Base-by-base conservation (phyloP, 2,888 invertebrate genomes). In the Galeopsomyia nigrocyanea region DNA sequence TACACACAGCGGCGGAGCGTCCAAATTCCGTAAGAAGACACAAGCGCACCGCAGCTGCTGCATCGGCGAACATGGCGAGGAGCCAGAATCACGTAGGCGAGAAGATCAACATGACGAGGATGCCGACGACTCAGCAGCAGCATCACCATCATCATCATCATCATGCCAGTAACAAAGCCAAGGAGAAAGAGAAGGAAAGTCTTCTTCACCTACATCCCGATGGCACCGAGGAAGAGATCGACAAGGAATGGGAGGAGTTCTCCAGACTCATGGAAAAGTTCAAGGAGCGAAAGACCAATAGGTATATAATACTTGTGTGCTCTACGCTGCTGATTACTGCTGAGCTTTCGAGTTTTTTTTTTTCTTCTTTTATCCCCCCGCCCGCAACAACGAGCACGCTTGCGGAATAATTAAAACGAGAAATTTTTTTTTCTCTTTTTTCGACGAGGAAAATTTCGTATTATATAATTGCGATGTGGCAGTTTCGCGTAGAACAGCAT, bases 181-280 rank as follows among this genome's bases (percentile, higher is more conserved):
- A 70, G 22, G 83, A 84, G 65, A 84, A 84, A 74, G 85, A 86
- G 60, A 83, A 82, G 68, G 85, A 85, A 62, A 80, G 71, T 46
- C 80, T 82, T 22, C 82, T 80, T 21, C 81, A 83, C 62, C 77
- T 76, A 66, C 83, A 84, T 77, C 88, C 87, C 58, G 89, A 89
- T 75, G 88, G 87, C 19, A 88, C 88, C 77, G 87, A 87, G 75
- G 88, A 88, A 75, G 89, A 88, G 53, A 87, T 88, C 21, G 90
- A 90, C 79, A 88, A 87, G 77, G 90, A 90, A 82, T 90, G 90
- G 90, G 90, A 90, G 73, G 90, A 90, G 79, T 90, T 90, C 78
- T 87, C 88, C 17, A 87, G 89, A 76, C 82, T 90, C 49, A 86
- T 89, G 82, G 86, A 87, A 56, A 88, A 88, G 78, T 87, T 88